Evolutionary conservation across 2,888 invertebrate genomes (phyloP).

Genomic region (Agrotis exclamationis): DNA sequence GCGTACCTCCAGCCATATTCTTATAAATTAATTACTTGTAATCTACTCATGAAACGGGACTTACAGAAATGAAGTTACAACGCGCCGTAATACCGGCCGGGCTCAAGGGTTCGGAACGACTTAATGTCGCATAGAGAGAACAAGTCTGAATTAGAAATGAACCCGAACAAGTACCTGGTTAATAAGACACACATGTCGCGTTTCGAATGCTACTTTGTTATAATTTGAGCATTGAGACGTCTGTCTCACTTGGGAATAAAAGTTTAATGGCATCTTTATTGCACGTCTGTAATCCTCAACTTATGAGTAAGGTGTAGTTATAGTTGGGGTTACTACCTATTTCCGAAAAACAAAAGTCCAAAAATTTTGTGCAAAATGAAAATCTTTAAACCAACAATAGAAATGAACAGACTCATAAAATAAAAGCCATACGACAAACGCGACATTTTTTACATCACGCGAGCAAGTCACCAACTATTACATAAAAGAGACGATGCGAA

Average conservation of each 20-base stretch:
- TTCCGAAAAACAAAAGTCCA: background rate
- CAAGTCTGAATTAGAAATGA: slow-evolving; percentile 90
- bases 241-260: slow-evolving; percentile 16
- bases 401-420: slow-evolving; percentile 15
- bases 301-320: background rate
- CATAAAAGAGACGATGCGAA: slow-evolving; percentile 62
- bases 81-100: slow-evolving; percentile 70
- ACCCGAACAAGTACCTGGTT: slow-evolving; percentile 81
- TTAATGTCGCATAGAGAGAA: slow-evolving; percentile 84
- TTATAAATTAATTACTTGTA: slow-evolving; percentile 92
- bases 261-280: slow-evolving; percentile 16
- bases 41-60: slow-evolving; percentile 90
- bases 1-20: slow-evolving; percentile 87
- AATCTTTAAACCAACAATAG: background rate
- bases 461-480: slow-evolving; percentile 59
- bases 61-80: slow-evolving; percentile 90
- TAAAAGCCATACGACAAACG: slow-evolving; percentile 26
- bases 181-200: slow-evolving; percentile 86
- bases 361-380: background rate
- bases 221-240: slow-evolving; percentile 51
- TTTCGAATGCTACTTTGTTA: slow-evolving; percentile 73
- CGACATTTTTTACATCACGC: slow-evolving; percentile 11
- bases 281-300: background rate
- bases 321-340: background rate
- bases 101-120: slow-evolving; percentile 86